Conservation (phyloP, 2,113 vertebrate species). For the Oryctolagus cuniculus region mOryCun1.1 NC_091434.1:151299001-151299500, state of each 20-base stretch:
- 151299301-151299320: neutral
- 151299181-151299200: neutral
- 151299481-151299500: neutral
- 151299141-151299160: neutral
- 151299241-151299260: neutral
- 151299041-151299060: neutral
- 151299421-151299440: neutral
- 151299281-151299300: neutral
- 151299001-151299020: neutral
- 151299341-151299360: neutral
- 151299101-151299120: conserved; percentile 6
- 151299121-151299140: neutral
- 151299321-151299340: neutral
- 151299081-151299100: neutral
- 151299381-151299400: neutral
- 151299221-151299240: neutral
- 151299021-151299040: neutral
- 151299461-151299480: neutral
- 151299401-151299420: neutral
- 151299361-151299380: neutral
- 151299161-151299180: neutral
- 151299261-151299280: neutral
- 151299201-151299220: neutral
- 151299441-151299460: neutral
- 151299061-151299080: neutral